Conservation (phyloP, 2,113 vertebrate species). For the Holacanthus passer region DNA sequence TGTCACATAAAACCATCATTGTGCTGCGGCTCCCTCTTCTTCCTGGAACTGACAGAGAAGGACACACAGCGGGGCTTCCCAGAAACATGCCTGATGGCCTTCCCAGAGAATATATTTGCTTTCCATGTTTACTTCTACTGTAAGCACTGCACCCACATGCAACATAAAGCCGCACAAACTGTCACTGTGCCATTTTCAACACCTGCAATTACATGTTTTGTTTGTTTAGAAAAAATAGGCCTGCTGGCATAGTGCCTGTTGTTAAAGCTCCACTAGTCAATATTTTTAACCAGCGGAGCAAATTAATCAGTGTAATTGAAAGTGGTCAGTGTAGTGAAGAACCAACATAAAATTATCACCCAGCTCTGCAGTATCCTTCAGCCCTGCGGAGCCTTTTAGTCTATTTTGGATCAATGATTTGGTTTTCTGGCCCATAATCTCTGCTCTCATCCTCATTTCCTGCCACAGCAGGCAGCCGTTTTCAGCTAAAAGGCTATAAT, state of each 20-base stretch:
- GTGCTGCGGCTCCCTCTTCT: constrained; percentile 1
- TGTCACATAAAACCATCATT: constrained; percentile 53
- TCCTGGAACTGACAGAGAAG: constrained; percentile 43
- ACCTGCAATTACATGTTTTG: background rate
- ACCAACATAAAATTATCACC: background rate
- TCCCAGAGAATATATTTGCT: background rate
- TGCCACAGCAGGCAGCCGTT: background rate
- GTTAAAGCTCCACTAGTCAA: background rate
- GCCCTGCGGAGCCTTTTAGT: background rate
- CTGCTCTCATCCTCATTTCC: background rate
- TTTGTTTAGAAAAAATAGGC: too few relatives aligned
- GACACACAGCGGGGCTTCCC: constrained; percentile 4
- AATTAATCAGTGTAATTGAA: background rate
- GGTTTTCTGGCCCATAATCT: background rate
- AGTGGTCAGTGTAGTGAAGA: background rate
- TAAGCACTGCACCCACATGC: background rate
- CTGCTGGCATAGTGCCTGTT: background rate
- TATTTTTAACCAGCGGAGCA: background rate
- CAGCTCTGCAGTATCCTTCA: background rate
- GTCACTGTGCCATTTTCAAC: background rate
- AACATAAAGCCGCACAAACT: background rate
- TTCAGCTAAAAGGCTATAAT: background rate
- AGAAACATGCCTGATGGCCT: background rate
- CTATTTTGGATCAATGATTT: background rate
- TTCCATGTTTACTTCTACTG: background rate